Percentiles rank a stretch among this genome's conserved stretches.
phyloP scores from a whole-genome alignment of 1,140 invertebrate genomes.

The Harpegnathos saltator region DNA sequence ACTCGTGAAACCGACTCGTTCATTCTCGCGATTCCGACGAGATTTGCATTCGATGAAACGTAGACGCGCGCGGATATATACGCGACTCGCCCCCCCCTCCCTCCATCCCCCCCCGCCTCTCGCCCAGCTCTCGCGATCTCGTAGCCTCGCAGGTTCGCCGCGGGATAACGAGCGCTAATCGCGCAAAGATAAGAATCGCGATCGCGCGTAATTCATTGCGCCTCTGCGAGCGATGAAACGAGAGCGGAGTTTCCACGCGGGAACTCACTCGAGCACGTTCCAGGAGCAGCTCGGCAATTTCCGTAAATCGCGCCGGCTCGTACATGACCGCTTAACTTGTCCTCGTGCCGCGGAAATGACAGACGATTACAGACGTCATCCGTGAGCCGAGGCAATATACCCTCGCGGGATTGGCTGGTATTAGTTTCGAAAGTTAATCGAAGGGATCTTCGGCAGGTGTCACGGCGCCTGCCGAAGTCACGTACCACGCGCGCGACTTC shows the following conservation, averaged over 20 bases:
- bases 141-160: too few species aligned
- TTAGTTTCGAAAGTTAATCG: slow-evolving; percentile 62
- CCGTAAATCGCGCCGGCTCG: slow-evolving; percentile 12
- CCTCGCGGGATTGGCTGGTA: slow-evolving; percentile 40
- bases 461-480: slow-evolving; percentile 42
- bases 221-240: not conserved
- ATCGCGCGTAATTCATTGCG: slow-evolving; percentile 45
- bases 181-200: not conserved
- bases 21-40: too few species aligned
- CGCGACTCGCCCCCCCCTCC: too few species aligned
- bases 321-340: slow-evolving; percentile 18
- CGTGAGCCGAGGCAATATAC: slow-evolving; percentile 49
- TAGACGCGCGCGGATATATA: too few species aligned
- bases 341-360: slow-evolving; percentile 41
- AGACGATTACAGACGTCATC: slow-evolving; percentile 58
- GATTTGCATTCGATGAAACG: too few species aligned
- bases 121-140: too few species aligned
- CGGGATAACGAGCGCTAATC: too few species aligned
- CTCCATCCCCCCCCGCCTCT: too few species aligned
- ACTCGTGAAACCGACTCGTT: too few species aligned
- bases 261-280: not conserved
- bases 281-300: slow-evolving; percentile 28
- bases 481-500: slow-evolving; percentile 30
- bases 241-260: slow-evolving; percentile 2
- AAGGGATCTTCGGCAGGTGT: slow-evolving; percentile 55